These are phyloP conservation scores for Allophyes oxyacanthae DNA, from an alignment of 2,888 invertebrate genomes.

Conservation along the genomic window DNA sequence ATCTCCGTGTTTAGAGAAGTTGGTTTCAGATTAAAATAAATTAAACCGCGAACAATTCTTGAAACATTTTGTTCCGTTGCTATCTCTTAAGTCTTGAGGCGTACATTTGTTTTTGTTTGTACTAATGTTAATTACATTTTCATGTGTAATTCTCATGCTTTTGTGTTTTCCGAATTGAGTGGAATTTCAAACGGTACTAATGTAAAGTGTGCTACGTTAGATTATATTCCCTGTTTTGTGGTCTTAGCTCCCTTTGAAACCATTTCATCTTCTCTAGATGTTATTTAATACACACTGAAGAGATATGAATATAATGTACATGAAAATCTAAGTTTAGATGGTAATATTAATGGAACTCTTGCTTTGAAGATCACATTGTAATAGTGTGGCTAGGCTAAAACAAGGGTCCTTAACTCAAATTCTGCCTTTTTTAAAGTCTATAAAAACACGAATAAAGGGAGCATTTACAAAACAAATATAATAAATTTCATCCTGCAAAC, in stretches of 20 bases:
- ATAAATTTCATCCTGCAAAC: constrained; percentile 11
- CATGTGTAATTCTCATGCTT: constrained; percentile 12
- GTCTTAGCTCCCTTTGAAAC: neutral
- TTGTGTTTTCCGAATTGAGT: neutral
- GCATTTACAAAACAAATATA: constrained; percentile 14
- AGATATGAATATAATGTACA: too few relatives aligned
- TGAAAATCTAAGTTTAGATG: too few relatives aligned
- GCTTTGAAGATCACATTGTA: too few relatives aligned
- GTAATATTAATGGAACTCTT: too few relatives aligned
- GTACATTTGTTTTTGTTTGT: constrained; percentile 25
- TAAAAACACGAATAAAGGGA: neutral
- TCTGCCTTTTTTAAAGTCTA: too few relatives aligned
- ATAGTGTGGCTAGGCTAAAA: too few relatives aligned
- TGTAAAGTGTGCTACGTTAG: neutral
- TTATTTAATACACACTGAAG: too few relatives aligned
- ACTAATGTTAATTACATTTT: constrained; percentile 22
- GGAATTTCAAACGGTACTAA: neutral
- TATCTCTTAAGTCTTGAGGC: constrained; percentile 35
- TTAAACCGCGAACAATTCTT: constrained; percentile 43
- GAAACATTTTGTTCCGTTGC: constrained; percentile 32
- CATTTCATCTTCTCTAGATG: too few relatives aligned
- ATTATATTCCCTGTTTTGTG: neutral
- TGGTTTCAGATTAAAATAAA: constrained; percentile 53
- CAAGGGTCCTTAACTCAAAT: too few relatives aligned
- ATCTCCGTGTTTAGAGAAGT: constrained; percentile 38